Conservation (phyloP, 2,113 vertebrate species). For the Fulmarus glacialis region DNA sequence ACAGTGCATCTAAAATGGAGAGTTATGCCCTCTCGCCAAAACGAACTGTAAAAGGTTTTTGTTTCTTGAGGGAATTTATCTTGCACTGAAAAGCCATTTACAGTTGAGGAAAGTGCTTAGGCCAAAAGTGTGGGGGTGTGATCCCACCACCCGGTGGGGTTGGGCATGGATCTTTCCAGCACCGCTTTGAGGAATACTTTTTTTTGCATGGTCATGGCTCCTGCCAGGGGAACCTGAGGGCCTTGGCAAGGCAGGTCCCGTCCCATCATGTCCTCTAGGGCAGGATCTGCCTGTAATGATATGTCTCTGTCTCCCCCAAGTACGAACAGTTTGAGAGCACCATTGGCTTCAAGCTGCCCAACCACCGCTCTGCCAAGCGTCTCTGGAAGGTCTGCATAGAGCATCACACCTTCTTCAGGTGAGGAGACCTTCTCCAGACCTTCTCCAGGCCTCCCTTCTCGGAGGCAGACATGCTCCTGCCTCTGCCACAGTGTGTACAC, state of each 20-base stretch:
- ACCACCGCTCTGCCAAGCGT: slow-evolving; percentile 95
- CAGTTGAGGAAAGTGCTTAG: not conserved
- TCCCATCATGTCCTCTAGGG: not conserved
- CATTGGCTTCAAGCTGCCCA: slow-evolving; percentile 97
- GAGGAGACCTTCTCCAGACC: slow-evolving; percentile 26
- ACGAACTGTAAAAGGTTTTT: not conserved
- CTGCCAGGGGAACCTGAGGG: not conserved
- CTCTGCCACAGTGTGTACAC: rapidly evolving
- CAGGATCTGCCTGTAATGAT: not conserved
- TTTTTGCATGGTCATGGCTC: not conserved
- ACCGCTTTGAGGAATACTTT: not conserved
- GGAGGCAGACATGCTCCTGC: not conserved
- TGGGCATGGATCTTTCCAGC: not conserved
- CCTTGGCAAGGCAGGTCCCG: not conserved
- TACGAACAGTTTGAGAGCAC: slow-evolving; percentile 99
- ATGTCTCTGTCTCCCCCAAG: slow-evolving; percentile 66
- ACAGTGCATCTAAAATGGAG: not conserved
- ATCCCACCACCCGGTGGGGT: not conserved
- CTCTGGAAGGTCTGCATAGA: slow-evolving; percentile 99
- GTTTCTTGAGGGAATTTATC: not conserved
- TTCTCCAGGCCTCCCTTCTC: not conserved
- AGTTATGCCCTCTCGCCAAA: not conserved
- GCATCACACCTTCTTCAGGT: slow-evolving; percentile 99
- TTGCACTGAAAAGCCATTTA: not conserved
- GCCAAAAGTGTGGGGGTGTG: not conserved